phyloP scores from a whole-genome alignment of 1,140 invertebrate species.

The Scaptomyza montana region DNA sequence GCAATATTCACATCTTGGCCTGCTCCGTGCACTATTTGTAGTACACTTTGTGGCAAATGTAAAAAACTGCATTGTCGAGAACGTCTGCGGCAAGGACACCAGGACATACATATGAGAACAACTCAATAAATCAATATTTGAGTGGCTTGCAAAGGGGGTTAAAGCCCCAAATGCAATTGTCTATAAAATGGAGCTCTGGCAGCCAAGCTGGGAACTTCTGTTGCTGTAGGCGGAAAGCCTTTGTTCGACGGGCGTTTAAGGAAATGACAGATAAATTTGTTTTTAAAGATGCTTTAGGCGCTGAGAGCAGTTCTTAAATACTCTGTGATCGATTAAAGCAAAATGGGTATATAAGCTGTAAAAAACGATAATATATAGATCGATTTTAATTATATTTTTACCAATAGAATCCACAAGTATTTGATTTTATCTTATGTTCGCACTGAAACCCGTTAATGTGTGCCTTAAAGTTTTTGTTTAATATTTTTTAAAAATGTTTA shows the following conservation, averaged over 20 bases:
- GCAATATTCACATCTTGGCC: constrained; percentile 1
- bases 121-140: constrained; percentile 78
- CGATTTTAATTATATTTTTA: too few species aligned
- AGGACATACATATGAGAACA: constrained; percentile 7
- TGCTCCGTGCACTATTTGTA: constrained; percentile 16
- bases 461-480: too few species aligned
- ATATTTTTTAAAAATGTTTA: too few species aligned
- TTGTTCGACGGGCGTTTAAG: constrained; percentile 50
- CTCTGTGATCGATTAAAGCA: background rate
- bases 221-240: constrained; percentile 14
- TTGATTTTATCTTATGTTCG: too few species aligned
- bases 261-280: constrained; percentile 73
- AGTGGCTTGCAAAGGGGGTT: constrained; percentile 22
- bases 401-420: too few species aligned
- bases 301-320: background rate
- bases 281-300: constrained; percentile 63
- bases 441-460: too few species aligned
- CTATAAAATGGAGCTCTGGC: constrained; percentile 36
- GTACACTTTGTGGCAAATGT: constrained; percentile 24
- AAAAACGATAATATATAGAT: too few species aligned
- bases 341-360: constrained; percentile 1
- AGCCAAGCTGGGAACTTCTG: constrained; percentile 22
- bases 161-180: constrained; percentile 63
- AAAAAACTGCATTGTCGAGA: constrained; percentile 9
- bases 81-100: constrained; percentile 30